Base-by-base conservation (phyloP, 2,888 invertebrate species). In the Tetrapedia diversipes region DNA sequence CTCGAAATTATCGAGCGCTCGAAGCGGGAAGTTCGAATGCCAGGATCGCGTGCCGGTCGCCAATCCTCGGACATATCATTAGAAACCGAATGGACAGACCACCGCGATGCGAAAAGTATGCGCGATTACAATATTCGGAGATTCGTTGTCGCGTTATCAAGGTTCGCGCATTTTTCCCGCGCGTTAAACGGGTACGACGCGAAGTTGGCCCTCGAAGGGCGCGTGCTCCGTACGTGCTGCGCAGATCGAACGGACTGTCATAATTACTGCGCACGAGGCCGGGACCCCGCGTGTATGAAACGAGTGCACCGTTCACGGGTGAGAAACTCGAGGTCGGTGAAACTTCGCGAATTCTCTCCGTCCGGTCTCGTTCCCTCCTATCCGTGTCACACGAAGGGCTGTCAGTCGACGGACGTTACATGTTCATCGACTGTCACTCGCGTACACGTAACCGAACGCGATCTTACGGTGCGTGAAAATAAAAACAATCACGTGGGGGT, bases 21-120 rank as follows among this genome's bases (percentile, higher is more conserved):
- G 51, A 61, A 63, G 56, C 79, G 68, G 60, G 49, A 65, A 51
- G 53, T 79, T 68, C 79, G 73, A 73, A 79, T 79, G 29, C 14
- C 54, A 29, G 29, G 32, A 59, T 45, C 24, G 60, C 37, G 51
- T 32, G 10, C 3, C n/a, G 16, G 29, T 7, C 51, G 39, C 29
- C 51, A 41, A 56, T 49, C 59, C 59, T 56, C 22, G 64, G n/a
- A n/a, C 77, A 70, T 70, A 77, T 64, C 79, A 79, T 61, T 47
- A 57, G 66, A 29, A 10, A 54, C 11, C 7, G 2, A 4, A 16
- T 22, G 4, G 43, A 34, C 22, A n/a, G n/a, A n/a, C n/a, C n/a
- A 4, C 16, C 6, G 10, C n/a, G 32, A 11, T 11, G 4, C 16
- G n/a, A 2, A 6, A 1, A 6, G 8, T 19, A 32, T 0, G 11